Conservation (phyloP, 2,113 vertebrate species). For the Seriola quinqueradiata region DNA sequence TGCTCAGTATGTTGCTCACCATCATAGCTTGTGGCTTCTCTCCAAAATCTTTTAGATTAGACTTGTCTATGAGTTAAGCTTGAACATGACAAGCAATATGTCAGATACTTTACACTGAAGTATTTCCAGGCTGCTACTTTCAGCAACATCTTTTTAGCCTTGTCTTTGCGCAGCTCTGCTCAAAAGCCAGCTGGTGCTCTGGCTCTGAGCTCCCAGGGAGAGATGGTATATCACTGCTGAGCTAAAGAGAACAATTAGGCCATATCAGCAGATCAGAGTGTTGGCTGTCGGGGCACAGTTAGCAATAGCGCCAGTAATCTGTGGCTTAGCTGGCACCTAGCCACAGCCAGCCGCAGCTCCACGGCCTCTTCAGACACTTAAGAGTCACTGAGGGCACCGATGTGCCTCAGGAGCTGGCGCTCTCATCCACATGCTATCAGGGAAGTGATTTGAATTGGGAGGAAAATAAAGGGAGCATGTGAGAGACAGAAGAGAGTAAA, state of each 20-base stretch:
- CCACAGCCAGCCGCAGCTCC: slow-evolving; percentile 69
- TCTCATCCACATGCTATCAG: slow-evolving; percentile 55
- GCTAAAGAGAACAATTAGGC: slow-evolving; percentile 82
- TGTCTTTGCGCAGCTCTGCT: background rate
- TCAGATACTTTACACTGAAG: background rate
- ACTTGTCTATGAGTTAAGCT: background rate
- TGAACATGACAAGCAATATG: background rate
- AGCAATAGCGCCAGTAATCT: slow-evolving; percentile 77
- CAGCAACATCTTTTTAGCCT: background rate
- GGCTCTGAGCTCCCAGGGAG: slow-evolving; percentile 32
- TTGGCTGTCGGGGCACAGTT: slow-evolving; percentile 70
- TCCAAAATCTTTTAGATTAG: background rate
- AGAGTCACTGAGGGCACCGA: slow-evolving; percentile 71
- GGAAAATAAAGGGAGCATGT: slow-evolving; percentile 42
- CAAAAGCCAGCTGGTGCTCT: background rate
- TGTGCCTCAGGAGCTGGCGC: slow-evolving; percentile 56
- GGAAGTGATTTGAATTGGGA: slow-evolving; percentile 42
- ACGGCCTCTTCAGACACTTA: slow-evolving; percentile 72
- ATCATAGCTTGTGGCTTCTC: background rate
- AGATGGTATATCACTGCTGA: slow-evolving; percentile 69
- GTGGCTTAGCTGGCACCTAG: slow-evolving; percentile 72
- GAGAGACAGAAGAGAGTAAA: slow-evolving; percentile 46
- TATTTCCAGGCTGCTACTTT: slow-evolving; percentile 19
- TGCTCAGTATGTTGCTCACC: background rate
- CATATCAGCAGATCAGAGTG: slow-evolving; percentile 76